Conservation (phyloP, 2,888 invertebrate species). For the Platynereis dumerilii region DNA sequence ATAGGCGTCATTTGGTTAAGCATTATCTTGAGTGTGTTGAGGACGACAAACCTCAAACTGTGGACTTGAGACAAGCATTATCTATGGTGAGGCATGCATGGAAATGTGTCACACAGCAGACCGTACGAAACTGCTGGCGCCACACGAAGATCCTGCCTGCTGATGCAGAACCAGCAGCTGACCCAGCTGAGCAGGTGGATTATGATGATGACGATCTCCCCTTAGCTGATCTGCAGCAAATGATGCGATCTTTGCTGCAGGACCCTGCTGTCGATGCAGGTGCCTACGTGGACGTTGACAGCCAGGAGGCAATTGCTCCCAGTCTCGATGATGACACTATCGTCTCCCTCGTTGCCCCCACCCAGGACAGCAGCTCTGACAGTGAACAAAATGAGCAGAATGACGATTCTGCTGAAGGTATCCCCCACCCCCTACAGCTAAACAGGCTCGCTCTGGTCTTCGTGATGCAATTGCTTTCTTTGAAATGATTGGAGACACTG, state of each 20-base stretch:
- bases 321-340: background rate
- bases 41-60: slow-evolving; percentile 19
- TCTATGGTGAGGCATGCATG: slow-evolving; percentile 30
- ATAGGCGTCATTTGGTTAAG: slow-evolving; percentile 24
- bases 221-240: background rate
- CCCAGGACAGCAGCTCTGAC: background rate
- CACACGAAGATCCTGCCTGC: slow-evolving; percentile 3
- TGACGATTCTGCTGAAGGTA: background rate
- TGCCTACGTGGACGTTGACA: background rate
- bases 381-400: background rate
- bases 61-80: slow-evolving; percentile 28
- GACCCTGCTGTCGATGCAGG: background rate
- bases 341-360: background rate
- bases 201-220: background rate
- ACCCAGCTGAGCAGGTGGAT: background rate
- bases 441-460: background rate
- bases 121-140: slow-evolving; percentile 1
- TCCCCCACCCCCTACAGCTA: background rate
- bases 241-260: background rate
- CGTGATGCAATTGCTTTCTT: background rate
- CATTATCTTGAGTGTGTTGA: slow-evolving; percentile 28
- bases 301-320: background rate
- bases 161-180: too few relatives aligned
- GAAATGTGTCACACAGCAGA: slow-evolving; percentile 17
- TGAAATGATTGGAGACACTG: background rate